These are phyloP conservation scores for Mormyrops attenuatus DNA, from an alignment of 2,797 vertebrate species.

Conservation along the genomic window DNA sequence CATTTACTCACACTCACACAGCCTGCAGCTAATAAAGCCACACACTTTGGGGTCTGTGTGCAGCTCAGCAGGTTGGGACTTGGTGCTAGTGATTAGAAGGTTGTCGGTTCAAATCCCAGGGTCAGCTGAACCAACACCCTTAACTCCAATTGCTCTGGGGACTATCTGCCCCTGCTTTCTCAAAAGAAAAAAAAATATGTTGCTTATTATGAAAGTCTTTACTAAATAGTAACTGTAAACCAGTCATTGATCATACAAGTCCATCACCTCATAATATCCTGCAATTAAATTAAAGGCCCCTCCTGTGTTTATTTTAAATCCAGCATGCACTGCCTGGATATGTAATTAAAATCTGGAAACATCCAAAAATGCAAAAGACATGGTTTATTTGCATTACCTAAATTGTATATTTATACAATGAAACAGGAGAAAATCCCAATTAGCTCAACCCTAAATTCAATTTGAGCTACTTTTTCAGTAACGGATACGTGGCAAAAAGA, in stretches of 20 bases:
- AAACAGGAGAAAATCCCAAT: background rate
- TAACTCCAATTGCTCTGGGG: background rate
- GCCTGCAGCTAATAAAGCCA: background rate
- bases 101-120: background rate
- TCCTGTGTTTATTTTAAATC: background rate
- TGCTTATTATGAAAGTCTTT: background rate
- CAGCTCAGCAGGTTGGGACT: background rate
- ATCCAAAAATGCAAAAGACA: background rate
- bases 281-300: background rate
- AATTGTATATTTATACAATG: background rate
- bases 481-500: background rate
- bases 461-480: background rate
- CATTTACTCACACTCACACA: background rate
- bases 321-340: background rate
- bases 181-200: background rate
- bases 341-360: background rate
- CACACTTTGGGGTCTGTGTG: background rate
- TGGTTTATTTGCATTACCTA: conserved; percentile 10
- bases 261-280: background rate
- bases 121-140: background rate
- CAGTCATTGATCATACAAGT: background rate
- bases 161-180: background rate
- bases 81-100: background rate
- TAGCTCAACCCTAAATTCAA: conserved; percentile 6
- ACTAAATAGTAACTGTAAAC: background rate